These are phyloP conservation scores for Gorsachius magnificus DNA, from an alignment of 2,797 vertebrate genomes.

Conservation along the genomic window DNA sequence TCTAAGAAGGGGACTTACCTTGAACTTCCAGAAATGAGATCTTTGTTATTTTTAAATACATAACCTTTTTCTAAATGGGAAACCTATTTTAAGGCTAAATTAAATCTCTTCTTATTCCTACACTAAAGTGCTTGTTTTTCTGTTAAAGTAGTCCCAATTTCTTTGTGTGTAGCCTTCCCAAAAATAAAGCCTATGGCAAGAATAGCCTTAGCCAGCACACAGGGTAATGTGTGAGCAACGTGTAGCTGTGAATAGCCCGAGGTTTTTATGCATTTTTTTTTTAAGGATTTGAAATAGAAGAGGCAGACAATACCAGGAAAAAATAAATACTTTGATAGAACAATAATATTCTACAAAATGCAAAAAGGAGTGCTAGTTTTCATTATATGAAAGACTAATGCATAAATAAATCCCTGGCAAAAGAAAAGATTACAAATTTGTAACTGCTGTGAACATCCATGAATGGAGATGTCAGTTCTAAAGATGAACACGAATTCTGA, in stretches of 20 bases:
- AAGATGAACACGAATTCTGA: neutral
- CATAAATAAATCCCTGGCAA: neutral
- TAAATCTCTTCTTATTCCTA: neutral
- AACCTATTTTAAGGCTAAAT: neutral
- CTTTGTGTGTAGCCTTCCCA: neutral
- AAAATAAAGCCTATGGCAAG: conserved; percentile 32
- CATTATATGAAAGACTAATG: neutral
- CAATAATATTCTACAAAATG: neutral
- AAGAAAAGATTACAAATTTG: neutral
- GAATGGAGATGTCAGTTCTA: neutral
- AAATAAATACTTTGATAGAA: neutral
- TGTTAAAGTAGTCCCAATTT: neutral
- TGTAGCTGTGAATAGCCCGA: conserved; percentile 1
- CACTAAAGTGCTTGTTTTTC: neutral
- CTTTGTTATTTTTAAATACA: neutral
- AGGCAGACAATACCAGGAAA: neutral
- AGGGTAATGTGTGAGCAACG: conserved; percentile 13
- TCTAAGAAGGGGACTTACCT: neutral
- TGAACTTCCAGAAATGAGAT: neutral
- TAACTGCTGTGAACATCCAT: neutral
- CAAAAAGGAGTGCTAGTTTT: neutral
- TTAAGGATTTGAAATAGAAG: neutral
- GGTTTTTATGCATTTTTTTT: neutral
- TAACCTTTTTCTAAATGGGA: neutral
- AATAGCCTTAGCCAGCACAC: neutral